Conservation (phyloP, 2,113 vertebrate genomes). For the Miniopterus natalensis region DNA sequence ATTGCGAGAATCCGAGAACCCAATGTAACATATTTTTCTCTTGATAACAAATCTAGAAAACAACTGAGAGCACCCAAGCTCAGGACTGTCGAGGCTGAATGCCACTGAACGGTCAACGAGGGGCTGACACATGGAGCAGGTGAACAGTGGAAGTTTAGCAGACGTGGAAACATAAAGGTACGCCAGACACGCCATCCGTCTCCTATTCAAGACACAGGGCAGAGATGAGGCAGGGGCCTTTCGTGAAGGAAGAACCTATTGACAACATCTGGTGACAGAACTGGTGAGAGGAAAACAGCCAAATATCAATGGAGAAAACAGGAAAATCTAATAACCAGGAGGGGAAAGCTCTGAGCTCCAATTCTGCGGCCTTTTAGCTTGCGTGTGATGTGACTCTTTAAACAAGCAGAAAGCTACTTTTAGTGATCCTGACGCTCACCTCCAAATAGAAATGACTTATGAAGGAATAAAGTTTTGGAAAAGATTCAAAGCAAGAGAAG, state of each 20-base stretch:
- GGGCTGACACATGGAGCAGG: not conserved
- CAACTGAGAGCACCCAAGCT: not conserved
- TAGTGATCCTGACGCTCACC: not conserved
- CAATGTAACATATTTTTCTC: not conserved
- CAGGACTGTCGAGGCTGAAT: not conserved
- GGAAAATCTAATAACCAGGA: not conserved
- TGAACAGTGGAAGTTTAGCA: not conserved
- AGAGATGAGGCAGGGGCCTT: not conserved
- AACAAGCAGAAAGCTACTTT: not conserved
- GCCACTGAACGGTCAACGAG: not conserved
- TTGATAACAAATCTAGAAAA: slow-evolving; percentile 26
- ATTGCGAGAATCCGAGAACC: slow-evolving; percentile 3
- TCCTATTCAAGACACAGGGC: not conserved
- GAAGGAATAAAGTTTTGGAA: slow-evolving; percentile 56
- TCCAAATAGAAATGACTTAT: slow-evolving; percentile 66
- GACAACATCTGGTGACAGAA: not conserved
- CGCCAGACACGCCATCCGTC: not conserved
- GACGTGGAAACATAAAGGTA: not conserved
- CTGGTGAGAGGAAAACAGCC: not conserved
- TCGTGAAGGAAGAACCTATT: not conserved
- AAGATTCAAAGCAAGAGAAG: slow-evolving; percentile 44
- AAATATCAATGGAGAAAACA: not conserved
- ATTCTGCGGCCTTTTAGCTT: not conserved
- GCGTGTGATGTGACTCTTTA: not conserved
- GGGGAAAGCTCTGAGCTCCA: not conserved